Evolutionary conservation across 2,113 vertebrate species (phyloP), one percentile per base, ranked within the genome.

Genomic region (Dicerorhinus sumatrensis): DNA sequence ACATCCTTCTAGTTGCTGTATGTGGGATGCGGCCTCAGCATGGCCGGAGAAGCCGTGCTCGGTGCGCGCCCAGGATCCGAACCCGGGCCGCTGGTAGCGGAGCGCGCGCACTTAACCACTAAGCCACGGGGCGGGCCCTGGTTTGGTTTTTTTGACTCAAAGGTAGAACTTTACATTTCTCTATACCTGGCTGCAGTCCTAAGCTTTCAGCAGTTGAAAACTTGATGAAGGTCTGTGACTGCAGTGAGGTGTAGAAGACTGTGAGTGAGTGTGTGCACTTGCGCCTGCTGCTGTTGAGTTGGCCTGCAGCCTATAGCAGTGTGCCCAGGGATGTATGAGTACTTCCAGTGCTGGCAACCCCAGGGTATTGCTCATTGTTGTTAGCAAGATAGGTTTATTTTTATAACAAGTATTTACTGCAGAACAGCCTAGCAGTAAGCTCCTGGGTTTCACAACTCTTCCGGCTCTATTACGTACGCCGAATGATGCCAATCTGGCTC

Each of bases 381-480:
- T 87, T 67, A 82, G 92, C 97, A 72, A 73, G 94, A 92, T 48
- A 70, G 73, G 95, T 97, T 98, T 98, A 98, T 98, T 97, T 98
- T 98, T 98, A 90, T 94, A 92, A 93, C 93, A 91, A 87, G 83
- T 93, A 97, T 95, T 98, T 96, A 96, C 95, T 95, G 97, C 73
- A 65, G 94, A 96, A 83, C 62, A 95, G 95, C 94, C 69, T 86
- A 89, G 89, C 92, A 81, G 85, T 14, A 96, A 31, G 65, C 92
- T 95, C 95, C 79, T 94, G 97, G 87, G 97, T 96, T 97, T 98
- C 92, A 97, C 95, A 97, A 97, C 92, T 94, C 97, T 96, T 97
- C 95, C 29, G 42, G 92, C 89, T 98, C 80, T 58, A 42, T 97
- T 86, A 94, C 90, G 36, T 33, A n/a, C 0, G 9, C 79, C 54